Conservation (phyloP, 2,113 vertebrate species). For the Forbesichthys agassizii region DNA sequence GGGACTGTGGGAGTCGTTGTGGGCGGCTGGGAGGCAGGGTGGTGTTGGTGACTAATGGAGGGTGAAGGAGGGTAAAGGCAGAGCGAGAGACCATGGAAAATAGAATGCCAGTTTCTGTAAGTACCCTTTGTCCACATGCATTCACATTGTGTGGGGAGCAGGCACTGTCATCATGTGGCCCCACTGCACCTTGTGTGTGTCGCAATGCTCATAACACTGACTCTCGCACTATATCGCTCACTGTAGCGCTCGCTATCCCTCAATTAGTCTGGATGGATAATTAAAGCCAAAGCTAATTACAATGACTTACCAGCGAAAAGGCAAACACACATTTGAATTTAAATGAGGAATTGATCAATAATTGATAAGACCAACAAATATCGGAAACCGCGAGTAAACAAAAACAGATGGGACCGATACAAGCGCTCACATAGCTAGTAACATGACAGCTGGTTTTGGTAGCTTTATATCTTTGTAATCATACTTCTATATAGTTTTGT, state of each 20-base stretch:
- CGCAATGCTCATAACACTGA: too few species aligned
- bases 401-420: neutral
- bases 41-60: conserved; percentile 63
- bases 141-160: conserved; percentile 17
- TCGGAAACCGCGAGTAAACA: neutral
- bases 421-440: neutral
- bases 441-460: neutral
- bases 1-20: conserved; percentile 24
- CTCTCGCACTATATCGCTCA: neutral
- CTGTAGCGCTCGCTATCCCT: neutral
- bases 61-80: conserved; percentile 56
- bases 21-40: neutral
- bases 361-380: conserved; percentile 8
- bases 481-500: neutral
- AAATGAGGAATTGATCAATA: conserved; percentile 24
- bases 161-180: conserved; percentile 15
- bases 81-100: conserved; percentile 33
- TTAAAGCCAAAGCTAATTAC: conserved; percentile 16
- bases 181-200: conserved; percentile 5
- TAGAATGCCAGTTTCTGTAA: conserved; percentile 36
- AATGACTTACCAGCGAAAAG: neutral
- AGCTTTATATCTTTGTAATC: too few species aligned
- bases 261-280: conserved; percentile 15
- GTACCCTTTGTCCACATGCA: conserved; percentile 53
- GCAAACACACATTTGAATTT: neutral